Evolutionary conservation across 2,797 vertebrate species (phyloP).

Genomic region (Falco cherrug): DNA sequence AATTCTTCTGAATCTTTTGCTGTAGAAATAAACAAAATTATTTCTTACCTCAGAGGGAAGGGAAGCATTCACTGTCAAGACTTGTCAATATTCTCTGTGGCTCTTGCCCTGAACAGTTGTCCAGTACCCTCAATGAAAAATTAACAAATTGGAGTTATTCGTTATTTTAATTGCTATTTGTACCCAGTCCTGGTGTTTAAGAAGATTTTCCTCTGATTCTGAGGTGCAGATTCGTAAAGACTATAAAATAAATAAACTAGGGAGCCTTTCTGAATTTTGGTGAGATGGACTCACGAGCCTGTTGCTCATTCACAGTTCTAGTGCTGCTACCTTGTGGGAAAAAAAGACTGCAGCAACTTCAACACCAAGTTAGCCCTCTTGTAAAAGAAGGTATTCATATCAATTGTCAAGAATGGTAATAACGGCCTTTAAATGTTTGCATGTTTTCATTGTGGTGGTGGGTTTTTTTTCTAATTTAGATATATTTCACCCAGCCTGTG

Average conservation of each 20-base stretch:
- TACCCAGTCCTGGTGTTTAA: not conserved
- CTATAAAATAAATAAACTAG: not conserved
- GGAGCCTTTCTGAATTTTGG: not conserved
- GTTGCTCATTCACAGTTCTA: not conserved
- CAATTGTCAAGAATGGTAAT: not conserved
- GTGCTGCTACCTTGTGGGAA: slow-evolving; percentile 49
- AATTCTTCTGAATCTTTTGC: not conserved
- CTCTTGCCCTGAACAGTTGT: not conserved
- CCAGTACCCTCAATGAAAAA: not conserved
- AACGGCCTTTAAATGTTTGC: not conserved
- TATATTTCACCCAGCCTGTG: not conserved
- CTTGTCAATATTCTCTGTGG: not conserved
- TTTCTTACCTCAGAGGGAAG: not conserved
- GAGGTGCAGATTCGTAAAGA: not conserved
- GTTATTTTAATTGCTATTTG: not conserved
- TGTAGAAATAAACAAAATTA: not conserved
- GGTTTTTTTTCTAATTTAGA: not conserved
- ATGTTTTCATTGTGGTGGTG: not conserved
- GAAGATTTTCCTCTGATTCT: not conserved
- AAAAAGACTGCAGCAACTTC: not conserved
- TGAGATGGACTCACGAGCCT: not conserved
- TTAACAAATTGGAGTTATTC: not conserved
- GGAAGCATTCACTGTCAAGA: not conserved
- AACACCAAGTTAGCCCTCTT: not conserved
- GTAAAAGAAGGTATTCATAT: not conserved